Evolutionary conservation across 1,140 invertebrate species (phyloP).

Genomic region (Ceratitis capitata): DNA sequence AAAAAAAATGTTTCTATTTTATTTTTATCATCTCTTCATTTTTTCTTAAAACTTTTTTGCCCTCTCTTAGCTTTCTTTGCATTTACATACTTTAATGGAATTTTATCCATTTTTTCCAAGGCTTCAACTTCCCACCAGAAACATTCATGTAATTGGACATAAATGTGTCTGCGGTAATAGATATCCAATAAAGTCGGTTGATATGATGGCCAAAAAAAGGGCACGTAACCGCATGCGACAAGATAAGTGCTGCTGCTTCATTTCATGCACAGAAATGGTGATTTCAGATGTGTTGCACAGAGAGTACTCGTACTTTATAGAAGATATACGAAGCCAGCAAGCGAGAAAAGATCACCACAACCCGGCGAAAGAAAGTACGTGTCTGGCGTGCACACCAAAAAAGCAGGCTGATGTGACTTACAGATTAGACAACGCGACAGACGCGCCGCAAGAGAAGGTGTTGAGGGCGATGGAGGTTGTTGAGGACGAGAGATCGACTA

Average conservation of each 20-base stretch:
- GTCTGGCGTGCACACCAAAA: constrained; percentile 1
- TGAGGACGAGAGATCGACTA: neutral
- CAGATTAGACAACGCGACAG: constrained; percentile 22
- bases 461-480: neutral
- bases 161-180: constrained; percentile 35
- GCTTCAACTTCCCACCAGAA: neutral
- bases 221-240: constrained; percentile 35
- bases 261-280: neutral
- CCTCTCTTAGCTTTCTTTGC: neutral
- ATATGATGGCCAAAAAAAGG: constrained; percentile 19
- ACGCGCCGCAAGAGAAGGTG: neutral
- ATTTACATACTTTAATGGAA: neutral
- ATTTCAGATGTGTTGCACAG: neutral
- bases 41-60: neutral
- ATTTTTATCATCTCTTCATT: too few species aligned
- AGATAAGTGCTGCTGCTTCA: constrained; percentile 29
- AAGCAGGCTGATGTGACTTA: constrained; percentile 28
- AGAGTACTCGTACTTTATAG: neutral
- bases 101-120: neutral
- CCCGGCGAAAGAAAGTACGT: constrained; percentile 32
- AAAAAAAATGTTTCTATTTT: too few species aligned
- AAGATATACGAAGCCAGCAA: constrained; percentile 16
- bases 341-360: neutral
- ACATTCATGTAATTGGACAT: neutral
- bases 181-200: constrained; percentile 32